These are phyloP conservation scores for Xerus rutilus DNA, from an alignment of 2,797 vertebrate genomes.

Conservation along the genomic window DNA sequence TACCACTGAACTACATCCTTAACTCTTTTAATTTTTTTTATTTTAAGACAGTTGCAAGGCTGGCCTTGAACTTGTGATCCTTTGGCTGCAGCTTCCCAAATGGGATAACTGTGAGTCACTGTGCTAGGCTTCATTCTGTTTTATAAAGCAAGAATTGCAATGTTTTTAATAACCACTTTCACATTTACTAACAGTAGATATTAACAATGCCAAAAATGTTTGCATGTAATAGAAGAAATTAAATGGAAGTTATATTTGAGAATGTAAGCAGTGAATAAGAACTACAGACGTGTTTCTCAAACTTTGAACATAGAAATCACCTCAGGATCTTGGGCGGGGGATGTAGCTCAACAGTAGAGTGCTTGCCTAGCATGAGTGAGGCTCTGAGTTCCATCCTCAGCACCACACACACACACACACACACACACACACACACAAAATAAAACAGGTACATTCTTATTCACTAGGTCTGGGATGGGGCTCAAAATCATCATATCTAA, in stretches of 20 bases:
- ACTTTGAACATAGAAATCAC: slow-evolving; percentile 21
- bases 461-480: neutral
- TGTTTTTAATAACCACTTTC: neutral
- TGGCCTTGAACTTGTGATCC: too few relatives aligned
- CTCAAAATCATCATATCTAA: neutral
- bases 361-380: too few relatives aligned
- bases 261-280: neutral
- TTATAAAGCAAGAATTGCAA: neutral
- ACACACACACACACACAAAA: too few relatives aligned
- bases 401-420: too few relatives aligned
- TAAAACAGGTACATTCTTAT: neutral
- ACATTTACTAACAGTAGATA: slow-evolving; percentile 10
- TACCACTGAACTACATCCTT: too few relatives aligned
- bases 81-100: too few relatives aligned
- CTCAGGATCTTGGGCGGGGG: neutral
- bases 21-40: too few relatives aligned
- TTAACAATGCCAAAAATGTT: neutral
- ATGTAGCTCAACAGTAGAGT: too few relatives aligned
- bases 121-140: neutral
- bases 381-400: too few relatives aligned
- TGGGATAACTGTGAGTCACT: too few relatives aligned
- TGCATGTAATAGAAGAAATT: neutral
- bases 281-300: neutral
- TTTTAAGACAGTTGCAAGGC: too few relatives aligned
- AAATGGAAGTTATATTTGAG: neutral